Base-by-base conservation (phyloP, 2,113 vertebrate species). In the Podarcis raffonei region DNA sequence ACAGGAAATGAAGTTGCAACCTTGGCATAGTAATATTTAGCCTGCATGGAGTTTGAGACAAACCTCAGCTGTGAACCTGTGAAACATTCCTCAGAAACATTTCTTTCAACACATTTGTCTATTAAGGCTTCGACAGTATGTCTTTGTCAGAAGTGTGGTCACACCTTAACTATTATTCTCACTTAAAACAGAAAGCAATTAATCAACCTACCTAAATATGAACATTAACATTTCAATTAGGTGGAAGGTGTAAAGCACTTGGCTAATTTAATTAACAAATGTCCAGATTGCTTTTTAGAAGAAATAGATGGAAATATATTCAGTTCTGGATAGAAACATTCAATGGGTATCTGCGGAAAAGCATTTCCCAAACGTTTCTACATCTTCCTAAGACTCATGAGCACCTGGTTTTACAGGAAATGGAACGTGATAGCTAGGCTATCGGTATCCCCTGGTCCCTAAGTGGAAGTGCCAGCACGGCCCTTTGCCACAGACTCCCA, bases 101-200 rank as follows among this genome's bases (percentile, higher is more conserved):
- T 88, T 76, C 69, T 68, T 65, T 37, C 74, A 78, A 84, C 87
- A 89, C 81, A 69, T 89, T 89, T 83, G 32, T 89, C 81, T 89
- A 84, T 89, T 89, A 84, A 89, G 87, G 42, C 81, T 78, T 89
- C 81, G 69, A 78, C 87, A 84, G 81, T 84, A 89, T 89, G 87
- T 78, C 87, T 89, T 83, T 37, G 62, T 89, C 74, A 78, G 74
- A 89, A 69, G 87, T 89, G 87, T 84, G 81, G 87, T 89, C 87
- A 89, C 87, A 89, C 87, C 81, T 84, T 89, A 89, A 89, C 87
- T 84, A 69, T 76, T 89, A 77, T 89, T 89, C 74, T 84, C 87
- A 78, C 87, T 84, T 57, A 37, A 89, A 87, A 87, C 57, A 4
- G 81, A 89, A 89, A 78, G 81, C 74, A 89, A 89, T 89, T 89